Conservation (phyloP, 2,888 invertebrate genomes). For the Charanyca ferruginea region DNA sequence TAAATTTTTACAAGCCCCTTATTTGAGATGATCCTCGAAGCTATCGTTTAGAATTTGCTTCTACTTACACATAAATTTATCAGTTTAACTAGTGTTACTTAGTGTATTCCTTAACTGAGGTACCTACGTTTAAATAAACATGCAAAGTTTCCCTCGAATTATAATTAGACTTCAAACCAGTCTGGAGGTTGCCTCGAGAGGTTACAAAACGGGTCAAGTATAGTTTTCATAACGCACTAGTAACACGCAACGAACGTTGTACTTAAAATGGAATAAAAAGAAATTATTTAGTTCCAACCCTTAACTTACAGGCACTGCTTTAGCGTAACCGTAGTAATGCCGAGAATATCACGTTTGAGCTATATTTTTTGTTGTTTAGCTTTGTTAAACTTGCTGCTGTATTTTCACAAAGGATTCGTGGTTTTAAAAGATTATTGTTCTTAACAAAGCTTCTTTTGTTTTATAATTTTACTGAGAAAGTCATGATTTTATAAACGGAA, state of each 20-base stretch:
- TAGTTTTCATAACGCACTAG: conserved; percentile 76
- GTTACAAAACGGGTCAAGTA: conserved; percentile 81
- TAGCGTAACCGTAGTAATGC: conserved; percentile 3
- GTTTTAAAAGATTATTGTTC: background rate
- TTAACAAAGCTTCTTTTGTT: background rate
- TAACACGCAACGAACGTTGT: conserved; percentile 70
- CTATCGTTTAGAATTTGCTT: background rate
- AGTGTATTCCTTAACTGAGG: background rate
- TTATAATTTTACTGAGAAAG: background rate
- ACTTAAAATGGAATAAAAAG: conserved; percentile 53
- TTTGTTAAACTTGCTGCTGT: background rate
- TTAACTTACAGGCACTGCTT: conserved; percentile 24
- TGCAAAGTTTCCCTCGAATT: conserved; percentile 69
- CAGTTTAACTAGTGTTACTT: background rate
- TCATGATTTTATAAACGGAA: background rate
- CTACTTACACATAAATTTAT: conserved; percentile 1
- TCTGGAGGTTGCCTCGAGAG: conserved; percentile 68
- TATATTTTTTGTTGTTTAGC: conserved; percentile 39
- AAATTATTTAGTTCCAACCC: conserved; percentile 43
- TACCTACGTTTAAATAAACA: conserved; percentile 69
- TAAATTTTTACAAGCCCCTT: no score
- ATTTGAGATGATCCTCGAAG: background rate
- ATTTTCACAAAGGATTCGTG: conserved; percentile 1
- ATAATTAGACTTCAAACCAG: conserved; percentile 73
- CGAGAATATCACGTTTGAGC: conserved; percentile 28